phyloP scores from a whole-genome alignment of 2,797 vertebrate species.

The Gallirallus australis region DNA sequence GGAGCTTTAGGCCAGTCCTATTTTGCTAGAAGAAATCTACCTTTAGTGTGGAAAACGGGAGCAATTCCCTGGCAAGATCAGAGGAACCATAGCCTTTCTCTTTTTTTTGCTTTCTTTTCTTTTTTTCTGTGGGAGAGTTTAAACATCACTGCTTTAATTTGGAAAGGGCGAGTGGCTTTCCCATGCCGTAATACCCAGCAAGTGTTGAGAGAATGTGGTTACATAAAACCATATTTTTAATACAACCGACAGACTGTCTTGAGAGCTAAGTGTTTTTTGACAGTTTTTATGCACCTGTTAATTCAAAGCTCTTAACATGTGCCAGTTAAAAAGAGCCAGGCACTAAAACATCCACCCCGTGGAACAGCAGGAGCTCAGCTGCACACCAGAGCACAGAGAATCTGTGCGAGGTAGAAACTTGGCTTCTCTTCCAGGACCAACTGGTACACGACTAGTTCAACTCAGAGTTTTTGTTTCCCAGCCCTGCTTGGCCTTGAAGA shows the following conservation, averaged over 20 bases:
- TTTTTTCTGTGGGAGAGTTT: not conserved
- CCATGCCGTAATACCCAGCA: conserved; percentile 66
- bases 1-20: not conserved
- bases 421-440: not conserved
- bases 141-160: conserved; percentile 39
- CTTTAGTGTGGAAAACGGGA: conserved; percentile 26
- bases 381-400: conserved; percentile 60
- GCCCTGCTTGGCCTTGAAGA: not conserved
- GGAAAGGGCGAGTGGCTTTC: conserved; percentile 70
- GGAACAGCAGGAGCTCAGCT: conserved; percentile 72
- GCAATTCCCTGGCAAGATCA: conserved; percentile 29
- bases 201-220: conserved; percentile 79
- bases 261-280: conserved; percentile 84
- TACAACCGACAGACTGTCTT: conserved; percentile 82
- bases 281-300: conserved; percentile 86
- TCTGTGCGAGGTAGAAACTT: conserved; percentile 63
- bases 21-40: conserved; percentile 2
- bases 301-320: conserved; percentile 86
- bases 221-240: conserved; percentile 82
- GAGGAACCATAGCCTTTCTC: conserved; percentile 17
- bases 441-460: not conserved
- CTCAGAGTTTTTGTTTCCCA: not conserved
- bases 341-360: conserved; percentile 79
- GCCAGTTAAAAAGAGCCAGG: conserved; percentile 84
- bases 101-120: not conserved